Evolutionary conservation across 2,113 vertebrate species (phyloP).

Genomic region (Semicossyphus pulcher): DNA sequence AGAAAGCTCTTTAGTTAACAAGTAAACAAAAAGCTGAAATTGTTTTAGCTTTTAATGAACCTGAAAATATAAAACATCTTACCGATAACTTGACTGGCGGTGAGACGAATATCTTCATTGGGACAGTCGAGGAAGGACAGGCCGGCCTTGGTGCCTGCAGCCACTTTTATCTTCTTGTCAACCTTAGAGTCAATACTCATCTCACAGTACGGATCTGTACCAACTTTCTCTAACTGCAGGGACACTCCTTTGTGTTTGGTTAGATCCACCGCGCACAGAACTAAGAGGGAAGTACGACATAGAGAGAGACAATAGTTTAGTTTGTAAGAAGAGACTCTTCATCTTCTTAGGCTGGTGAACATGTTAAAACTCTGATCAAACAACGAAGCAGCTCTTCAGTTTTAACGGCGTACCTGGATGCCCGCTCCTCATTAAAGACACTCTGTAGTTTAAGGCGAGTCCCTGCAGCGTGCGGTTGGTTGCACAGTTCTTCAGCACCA

Average conservation of each 20-base stretch:
- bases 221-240: conserved; percentile 82
- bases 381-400: no score
- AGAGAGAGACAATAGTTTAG: background rate
- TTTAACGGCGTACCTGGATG: conserved; percentile 75
- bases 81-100: conserved; percentile 82
- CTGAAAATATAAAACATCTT: conserved; percentile 11
- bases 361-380: no score
- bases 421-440: conserved; percentile 81
- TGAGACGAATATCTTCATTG: conserved; percentile 83
- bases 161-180: conserved; percentile 78
- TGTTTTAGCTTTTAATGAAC: background rate
- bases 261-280: conserved; percentile 84
- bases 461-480: conserved; percentile 72
- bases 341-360: no score
- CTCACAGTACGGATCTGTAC: conserved; percentile 80
- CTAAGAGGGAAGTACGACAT: conserved; percentile 52
- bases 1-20: background rate
- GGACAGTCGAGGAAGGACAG: conserved; percentile 91
- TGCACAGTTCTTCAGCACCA: conserved; percentile 90
- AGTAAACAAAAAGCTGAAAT: background rate
- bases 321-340: no score
- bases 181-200: conserved; percentile 85
- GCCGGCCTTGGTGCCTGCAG: conserved; percentile 72
- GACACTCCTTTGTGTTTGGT: conserved; percentile 76
- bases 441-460: conserved; percentile 84